phyloP scores from a whole-genome alignment of 92 coral and sea anemone genomes.

The Porites divaricata region DNA sequence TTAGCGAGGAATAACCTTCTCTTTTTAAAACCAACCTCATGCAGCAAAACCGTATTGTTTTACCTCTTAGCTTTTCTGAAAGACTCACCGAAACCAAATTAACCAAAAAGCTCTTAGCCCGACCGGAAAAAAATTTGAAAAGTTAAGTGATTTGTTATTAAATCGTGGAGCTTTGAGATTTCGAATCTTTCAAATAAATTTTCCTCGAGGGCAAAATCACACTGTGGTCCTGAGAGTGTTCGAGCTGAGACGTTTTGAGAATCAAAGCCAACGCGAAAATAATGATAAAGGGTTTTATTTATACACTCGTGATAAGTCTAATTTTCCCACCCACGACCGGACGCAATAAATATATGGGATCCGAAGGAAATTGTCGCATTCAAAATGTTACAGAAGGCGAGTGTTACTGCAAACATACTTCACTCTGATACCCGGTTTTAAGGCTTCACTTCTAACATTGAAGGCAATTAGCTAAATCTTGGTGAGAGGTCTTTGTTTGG shows the following conservation, averaged over 20 bases:
- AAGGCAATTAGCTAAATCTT: neutral
- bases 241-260: neutral
- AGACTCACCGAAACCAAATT: neutral
- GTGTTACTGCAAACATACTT: constrained; percentile 12
- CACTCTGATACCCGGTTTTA: neutral
- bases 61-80: neutral
- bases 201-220: constrained; percentile 27
- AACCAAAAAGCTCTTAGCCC: neutral
- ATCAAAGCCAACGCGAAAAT: neutral
- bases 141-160: neutral
- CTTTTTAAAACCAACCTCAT: too few species aligned
- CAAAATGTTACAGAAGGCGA: neutral
- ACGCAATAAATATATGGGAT: neutral
- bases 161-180: neutral
- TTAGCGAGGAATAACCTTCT: too few species aligned
- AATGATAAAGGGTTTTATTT: neutral
- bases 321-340: constrained; percentile 38
- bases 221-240: neutral
- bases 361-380: constrained; percentile 1
- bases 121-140: constrained; percentile 20
- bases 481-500: neutral
- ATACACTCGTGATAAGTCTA: neutral
- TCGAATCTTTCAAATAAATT: neutral
- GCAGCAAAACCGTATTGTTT: too few species aligned
- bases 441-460: neutral